Evolutionary conservation across 2,888 invertebrate genomes (phyloP).

Genomic region (Neocrepidodera transversa): DNA sequence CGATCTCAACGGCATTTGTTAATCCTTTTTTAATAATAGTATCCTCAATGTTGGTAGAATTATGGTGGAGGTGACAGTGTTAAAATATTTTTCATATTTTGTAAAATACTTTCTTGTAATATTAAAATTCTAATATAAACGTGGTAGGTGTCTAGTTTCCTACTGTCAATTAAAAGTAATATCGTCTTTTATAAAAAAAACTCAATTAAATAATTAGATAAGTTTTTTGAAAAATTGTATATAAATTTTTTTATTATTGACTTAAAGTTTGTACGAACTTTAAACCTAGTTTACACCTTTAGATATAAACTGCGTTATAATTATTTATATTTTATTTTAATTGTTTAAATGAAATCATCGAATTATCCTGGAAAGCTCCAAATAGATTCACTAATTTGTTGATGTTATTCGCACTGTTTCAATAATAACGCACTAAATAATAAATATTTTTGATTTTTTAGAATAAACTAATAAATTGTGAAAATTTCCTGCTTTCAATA

Average conservation of each 20-base stretch:
- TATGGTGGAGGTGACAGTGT: conserved; percentile 27
- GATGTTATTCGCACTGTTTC: no score
- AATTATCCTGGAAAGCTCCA: no score
- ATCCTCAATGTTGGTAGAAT: conserved; percentile 26
- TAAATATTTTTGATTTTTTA: no score
- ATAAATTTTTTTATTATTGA: not conserved
- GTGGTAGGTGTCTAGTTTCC: conserved; percentile 19
- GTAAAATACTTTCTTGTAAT: conserved; percentile 13
- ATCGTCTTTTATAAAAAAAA: conserved; percentile 9
- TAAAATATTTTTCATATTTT: conserved; percentile 2
- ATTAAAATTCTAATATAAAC: conserved; percentile 4
- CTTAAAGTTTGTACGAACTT: no score
- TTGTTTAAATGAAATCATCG: no score
- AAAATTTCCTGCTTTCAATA: conserved; percentile 8
- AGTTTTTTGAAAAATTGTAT: not conserved
- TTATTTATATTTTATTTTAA: no score
- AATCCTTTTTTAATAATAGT: conserved; percentile 34
- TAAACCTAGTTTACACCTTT: no score
- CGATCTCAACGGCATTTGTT: conserved; percentile 43
- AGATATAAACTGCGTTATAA: no score
- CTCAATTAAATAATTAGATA: not conserved
- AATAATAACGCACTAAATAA: no score
- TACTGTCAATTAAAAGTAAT: conserved; percentile 26
- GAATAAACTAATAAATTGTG: not conserved
- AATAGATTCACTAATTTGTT: no score